phyloP scores from a whole-genome alignment of 2,113 vertebrate species.

The Marcusenius ussheri region DNA sequence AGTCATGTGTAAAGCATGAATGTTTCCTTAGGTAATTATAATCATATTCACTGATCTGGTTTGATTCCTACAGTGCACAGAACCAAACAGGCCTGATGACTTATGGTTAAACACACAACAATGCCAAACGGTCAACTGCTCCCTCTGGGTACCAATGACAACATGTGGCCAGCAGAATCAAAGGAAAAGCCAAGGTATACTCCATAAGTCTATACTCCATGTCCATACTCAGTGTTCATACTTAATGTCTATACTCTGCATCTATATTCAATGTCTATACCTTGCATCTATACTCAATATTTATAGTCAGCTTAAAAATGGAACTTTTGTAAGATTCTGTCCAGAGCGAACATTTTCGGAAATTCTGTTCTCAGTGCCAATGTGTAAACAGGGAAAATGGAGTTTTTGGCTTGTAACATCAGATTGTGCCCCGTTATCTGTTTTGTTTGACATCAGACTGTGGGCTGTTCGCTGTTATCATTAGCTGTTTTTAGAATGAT shows the following conservation, averaged over 20 bases:
- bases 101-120: neutral
- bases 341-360: no score
- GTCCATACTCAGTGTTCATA: no score
- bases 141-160: neutral
- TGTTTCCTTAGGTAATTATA: neutral
- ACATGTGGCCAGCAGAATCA: neutral
- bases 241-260: neutral
- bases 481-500: neutral
- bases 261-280: neutral
- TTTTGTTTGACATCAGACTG: no score
- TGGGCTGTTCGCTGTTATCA: no score
- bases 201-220: no score
- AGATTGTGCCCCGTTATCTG: no score
- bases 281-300: neutral
- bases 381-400: no score
- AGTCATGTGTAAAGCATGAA: neutral
- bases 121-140: neutral
- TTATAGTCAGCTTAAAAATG: neutral
- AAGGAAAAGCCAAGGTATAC: neutral
- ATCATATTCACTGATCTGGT: neutral
- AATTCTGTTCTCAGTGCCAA: no score
- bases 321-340: no score
- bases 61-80: neutral
- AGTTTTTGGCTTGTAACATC: no score
- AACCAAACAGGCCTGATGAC: neutral